Evolutionary conservation across 2,113 vertebrate species (phyloP), one percentile per base, ranked within the genome.

Genomic region (Notechis scutatus): DNA sequence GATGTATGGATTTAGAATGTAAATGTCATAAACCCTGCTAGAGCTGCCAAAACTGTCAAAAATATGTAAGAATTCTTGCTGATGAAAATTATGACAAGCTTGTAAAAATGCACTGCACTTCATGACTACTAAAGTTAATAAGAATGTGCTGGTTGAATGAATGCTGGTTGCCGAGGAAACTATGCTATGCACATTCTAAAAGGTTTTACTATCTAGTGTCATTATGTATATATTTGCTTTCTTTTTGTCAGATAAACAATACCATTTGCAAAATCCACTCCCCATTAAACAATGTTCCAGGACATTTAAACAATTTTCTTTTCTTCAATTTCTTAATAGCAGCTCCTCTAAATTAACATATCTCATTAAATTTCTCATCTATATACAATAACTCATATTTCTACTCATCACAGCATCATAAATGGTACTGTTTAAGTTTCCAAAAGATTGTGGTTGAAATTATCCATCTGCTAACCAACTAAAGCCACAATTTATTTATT

Each of bases 101-200:
- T 93, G 90, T 90, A 81, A 90, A 93, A 90, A 93, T 86, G 45
- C 88, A 90, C 54, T 64, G 90, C 88, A 64, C 45, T 93, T 86
- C 74, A 87, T 59, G 74, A 90, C 56, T 93, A 90, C n/a, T 42
- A 93, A 93, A 93, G 90, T 93, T 93, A 90, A 93, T 90, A 34
- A 42, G 64, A 89, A 92, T 92, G 61, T 92, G 69, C 9, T 61
- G 88, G 88, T 93, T 93, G 92, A 93, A 52, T 93, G 88, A 90
- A 86, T 61, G 8, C 21, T 54, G 54, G 88, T 93, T 93, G 56
- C 92, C 56, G 86, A 90, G 88, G 92, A 90, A 93, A 90, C 74
- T 42, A 86, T 86, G 21, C 81, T 11, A 90, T 87, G 74, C 47
- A 90, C 74, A 74, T 42, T 47, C 56, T 64, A 52, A 89, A 90